Evolutionary conservation across 2,113 vertebrate genomes (phyloP).

Genomic region (Cariama cristata): DNA sequence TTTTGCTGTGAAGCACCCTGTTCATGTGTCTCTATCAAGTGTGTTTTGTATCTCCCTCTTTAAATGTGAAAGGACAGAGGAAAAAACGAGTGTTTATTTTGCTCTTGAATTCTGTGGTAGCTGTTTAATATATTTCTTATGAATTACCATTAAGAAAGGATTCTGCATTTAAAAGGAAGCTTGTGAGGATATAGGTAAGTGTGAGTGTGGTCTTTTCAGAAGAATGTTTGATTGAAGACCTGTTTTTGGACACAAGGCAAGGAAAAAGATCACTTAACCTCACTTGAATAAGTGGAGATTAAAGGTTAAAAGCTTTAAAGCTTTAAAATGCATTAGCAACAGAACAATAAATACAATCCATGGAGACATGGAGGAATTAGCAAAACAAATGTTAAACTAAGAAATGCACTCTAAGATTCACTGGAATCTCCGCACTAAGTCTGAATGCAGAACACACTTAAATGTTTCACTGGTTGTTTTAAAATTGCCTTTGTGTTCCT

Average conservation of each 20-base stretch:
- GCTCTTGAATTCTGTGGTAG: background rate
- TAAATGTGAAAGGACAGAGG: background rate
- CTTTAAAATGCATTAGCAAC: constrained; percentile 79
- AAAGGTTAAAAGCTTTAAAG: constrained; percentile 85
- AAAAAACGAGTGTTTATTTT: constrained; percentile 3
- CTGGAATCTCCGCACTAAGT: constrained; percentile 60
- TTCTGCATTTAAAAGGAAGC: constrained; percentile 33
- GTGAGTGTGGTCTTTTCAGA: constrained; percentile 67
- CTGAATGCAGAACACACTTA: constrained; percentile 56
- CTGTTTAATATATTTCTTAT: constrained; percentile 29
- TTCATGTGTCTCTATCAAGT: background rate
- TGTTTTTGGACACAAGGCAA: constrained; percentile 73
- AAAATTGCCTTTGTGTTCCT: constrained; percentile 66
- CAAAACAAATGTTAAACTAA: constrained; percentile 80
- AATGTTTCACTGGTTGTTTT: constrained; percentile 58
- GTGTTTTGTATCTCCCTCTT: background rate
- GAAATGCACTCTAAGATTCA: constrained; percentile 66
- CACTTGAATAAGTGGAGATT: constrained; percentile 78
- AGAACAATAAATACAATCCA: constrained; percentile 79
- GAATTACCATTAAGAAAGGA: constrained; percentile 43
- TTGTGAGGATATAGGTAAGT: constrained; percentile 56
- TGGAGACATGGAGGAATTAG: constrained; percentile 76
- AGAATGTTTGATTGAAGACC: constrained; percentile 76
- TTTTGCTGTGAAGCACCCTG: background rate
- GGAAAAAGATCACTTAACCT: constrained; percentile 77